Conservation (phyloP, 2,113 vertebrate species). For the Brienomyrus brachyistius region DNA sequence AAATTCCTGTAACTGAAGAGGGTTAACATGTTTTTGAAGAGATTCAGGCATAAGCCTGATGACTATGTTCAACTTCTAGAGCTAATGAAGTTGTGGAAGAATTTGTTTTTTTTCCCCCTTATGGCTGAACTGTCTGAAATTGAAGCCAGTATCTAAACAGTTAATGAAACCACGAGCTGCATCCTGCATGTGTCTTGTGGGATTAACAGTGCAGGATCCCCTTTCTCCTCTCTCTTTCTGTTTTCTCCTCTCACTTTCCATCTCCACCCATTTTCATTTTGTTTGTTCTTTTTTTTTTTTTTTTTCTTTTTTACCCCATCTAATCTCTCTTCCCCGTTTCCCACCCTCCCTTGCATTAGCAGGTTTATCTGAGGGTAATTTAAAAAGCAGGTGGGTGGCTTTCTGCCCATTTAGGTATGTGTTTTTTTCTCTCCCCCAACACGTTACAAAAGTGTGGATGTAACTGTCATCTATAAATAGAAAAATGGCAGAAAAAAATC, state of each 20-base stretch:
- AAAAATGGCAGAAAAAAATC: not conserved
- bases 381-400: not conserved
- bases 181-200: constrained; percentile 5
- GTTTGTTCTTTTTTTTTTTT: not conserved
- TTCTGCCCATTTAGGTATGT: not conserved
- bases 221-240: not conserved
- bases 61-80: not conserved
- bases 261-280: not conserved
- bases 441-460: not conserved
- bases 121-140: not conserved
- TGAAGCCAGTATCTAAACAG: not conserved
- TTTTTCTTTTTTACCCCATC: not conserved
- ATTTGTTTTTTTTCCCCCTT: not conserved
- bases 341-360: not conserved
- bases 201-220: not conserved
- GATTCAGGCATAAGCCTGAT: not conserved
- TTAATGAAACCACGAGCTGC: constrained; percentile 24
- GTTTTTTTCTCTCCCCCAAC: not conserved
- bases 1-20: not conserved
- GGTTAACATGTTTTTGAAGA: not conserved
- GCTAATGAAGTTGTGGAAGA: not conserved
- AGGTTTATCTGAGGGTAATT: not conserved
- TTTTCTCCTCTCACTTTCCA: not conserved
- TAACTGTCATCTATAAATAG: not conserved
- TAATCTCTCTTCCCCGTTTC: not conserved